phyloP scores from a whole-genome alignment of 1,140 invertebrate genomes.

The Venustaconcha ellipsiformis region DNA sequence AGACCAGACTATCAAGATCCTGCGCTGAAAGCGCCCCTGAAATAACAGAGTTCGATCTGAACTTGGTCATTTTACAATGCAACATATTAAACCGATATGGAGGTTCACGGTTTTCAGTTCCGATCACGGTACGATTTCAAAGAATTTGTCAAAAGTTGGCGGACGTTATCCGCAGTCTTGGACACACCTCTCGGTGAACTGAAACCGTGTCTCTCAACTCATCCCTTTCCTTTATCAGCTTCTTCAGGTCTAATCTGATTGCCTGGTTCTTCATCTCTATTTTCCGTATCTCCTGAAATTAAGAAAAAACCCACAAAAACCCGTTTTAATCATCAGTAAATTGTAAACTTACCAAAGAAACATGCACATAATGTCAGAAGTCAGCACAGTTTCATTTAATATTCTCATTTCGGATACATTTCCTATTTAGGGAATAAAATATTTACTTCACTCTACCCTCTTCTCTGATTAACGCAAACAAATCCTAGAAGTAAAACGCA shows the following conservation, averaged over 20 bases:
- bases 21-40: no score
- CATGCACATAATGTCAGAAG: neutral
- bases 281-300: constrained; percentile 38
- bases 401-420: no score
- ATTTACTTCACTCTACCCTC: no score
- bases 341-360: neutral
- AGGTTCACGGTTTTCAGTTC: no score
- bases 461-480: no score
- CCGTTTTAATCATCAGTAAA: neutral
- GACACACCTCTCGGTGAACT: constrained; percentile 44
- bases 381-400: neutral
- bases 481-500: no score
- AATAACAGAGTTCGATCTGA: no score
- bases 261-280: constrained; percentile 39
- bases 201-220: constrained; percentile 44
- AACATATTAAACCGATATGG: no score
- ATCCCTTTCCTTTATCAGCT: constrained; percentile 42
- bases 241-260: constrained; percentile 38
- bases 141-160: neutral
- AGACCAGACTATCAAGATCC: no score
- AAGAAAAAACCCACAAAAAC: neutral
- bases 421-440: no score
- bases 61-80: no score
- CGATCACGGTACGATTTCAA: no score
- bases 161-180: constrained; percentile 25